Conservation (phyloP, 2,888 invertebrate species). For the Sialis fuliginosa region DNA sequence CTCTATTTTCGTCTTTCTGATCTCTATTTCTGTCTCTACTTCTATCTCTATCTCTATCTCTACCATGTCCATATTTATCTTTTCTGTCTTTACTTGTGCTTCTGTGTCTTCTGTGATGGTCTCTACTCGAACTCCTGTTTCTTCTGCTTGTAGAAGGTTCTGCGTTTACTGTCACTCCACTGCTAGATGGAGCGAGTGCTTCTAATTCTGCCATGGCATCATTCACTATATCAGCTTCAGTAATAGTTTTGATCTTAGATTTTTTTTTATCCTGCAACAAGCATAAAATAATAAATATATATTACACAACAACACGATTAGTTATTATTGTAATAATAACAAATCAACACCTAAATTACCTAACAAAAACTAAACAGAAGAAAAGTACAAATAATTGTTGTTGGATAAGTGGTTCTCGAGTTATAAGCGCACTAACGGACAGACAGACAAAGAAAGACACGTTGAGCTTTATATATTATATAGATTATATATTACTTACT, state of each 20-base stretch:
- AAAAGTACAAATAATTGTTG: too few relatives aligned
- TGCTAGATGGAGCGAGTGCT: slow-evolving; percentile 55
- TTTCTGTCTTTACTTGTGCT: slow-evolving; percentile 5
- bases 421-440: too few relatives aligned
- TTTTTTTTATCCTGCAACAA: too few relatives aligned
- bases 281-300: too few relatives aligned
- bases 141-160: slow-evolving; percentile 15
- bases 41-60: slow-evolving; percentile 18
- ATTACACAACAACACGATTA: too few relatives aligned
- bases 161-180: slow-evolving; percentile 13
- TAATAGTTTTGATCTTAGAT: too few relatives aligned
- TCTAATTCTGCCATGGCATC: slow-evolving; percentile 76
- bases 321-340: too few relatives aligned
- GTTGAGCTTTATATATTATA: too few relatives aligned
- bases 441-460: too few relatives aligned
- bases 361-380: too few relatives aligned
- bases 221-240: slow-evolving; percentile 37
- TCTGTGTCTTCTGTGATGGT: slow-evolving; percentile 9
- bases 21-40: slow-evolving; percentile 19
- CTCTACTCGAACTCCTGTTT: slow-evolving; percentile 9
- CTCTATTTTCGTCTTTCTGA: slow-evolving; percentile 20
- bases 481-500: slow-evolving; percentile 9
- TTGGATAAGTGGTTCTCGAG: too few relatives aligned
- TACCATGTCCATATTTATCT: slow-evolving; percentile 8
- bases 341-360: too few relatives aligned